Evolutionary conservation across 1,140 invertebrate species (phyloP).

Genomic region (Colletes latitarsis): DNA sequence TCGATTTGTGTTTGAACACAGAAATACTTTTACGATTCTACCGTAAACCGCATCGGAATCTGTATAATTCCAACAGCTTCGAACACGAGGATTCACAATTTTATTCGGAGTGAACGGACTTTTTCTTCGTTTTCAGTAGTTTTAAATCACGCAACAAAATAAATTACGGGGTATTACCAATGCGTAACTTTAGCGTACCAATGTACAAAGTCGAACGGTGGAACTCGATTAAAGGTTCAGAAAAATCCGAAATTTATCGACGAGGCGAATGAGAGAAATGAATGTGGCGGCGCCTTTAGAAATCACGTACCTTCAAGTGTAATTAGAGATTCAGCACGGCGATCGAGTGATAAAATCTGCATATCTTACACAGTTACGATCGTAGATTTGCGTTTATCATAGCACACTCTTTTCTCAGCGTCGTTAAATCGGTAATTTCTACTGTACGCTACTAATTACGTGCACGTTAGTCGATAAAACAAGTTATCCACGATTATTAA

Average conservation of each 20-base stretch:
- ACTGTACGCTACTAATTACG: constrained; percentile 20
- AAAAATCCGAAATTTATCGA: constrained; percentile 22
- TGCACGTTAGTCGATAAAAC: constrained; percentile 8
- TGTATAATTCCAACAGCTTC: neutral
- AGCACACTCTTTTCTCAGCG: constrained; percentile 2
- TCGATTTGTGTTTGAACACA: neutral
- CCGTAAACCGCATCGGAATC: too few species aligned
- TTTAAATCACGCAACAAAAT: neutral
- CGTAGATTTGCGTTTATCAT: constrained; percentile 25
- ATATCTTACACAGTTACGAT: constrained; percentile 30
- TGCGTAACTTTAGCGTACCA: neutral
- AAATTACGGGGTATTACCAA: neutral
- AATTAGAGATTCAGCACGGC: constrained; percentile 38
- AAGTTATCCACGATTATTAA: constrained; percentile 1
- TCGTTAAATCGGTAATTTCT: constrained; percentile 16
- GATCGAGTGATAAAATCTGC: constrained; percentile 42
- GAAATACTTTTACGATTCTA: neutral
- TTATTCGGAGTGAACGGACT: too few species aligned
- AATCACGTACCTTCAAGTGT: constrained; percentile 14
- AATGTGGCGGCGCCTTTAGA: neutral
- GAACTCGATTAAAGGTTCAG: neutral
- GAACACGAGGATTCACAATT: too few species aligned
- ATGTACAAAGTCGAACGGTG: neutral
- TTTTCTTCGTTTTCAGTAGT: too few species aligned
- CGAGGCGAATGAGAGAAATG: neutral